Evolutionary conservation across 1,140 invertebrate species (phyloP).

Genomic region (Euschistus heros): DNA sequence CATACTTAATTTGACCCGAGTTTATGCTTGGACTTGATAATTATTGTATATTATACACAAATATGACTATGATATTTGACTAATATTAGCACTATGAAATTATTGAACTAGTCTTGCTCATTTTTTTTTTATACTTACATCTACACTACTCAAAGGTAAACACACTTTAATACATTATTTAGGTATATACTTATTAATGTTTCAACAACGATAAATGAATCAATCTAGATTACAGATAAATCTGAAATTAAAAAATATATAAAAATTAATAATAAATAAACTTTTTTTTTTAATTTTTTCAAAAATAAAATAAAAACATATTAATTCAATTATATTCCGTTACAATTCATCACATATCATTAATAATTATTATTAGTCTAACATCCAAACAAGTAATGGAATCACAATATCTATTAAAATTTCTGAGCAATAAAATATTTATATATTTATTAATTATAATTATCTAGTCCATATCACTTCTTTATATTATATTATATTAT

Average conservation of each 20-base stretch:
- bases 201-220: too few relatives aligned
- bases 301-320: neutral
- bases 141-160: constrained; percentile 3
- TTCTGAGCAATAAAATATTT: constrained; percentile 16
- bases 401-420: constrained; percentile 7
- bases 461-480: neutral
- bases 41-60: constrained; percentile 6
- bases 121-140: neutral
- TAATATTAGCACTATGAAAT: constrained; percentile 9
- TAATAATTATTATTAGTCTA: constrained; percentile 1
- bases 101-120: constrained; percentile 4
- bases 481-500: neutral
- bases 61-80: constrained; percentile 8
- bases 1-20: too few relatives aligned
- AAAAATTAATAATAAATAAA: too few relatives aligned
- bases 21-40: too few relatives aligned
- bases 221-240: too few relatives aligned
- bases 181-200: too few relatives aligned
- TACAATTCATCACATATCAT: constrained; percentile 1
- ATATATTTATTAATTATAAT: neutral
- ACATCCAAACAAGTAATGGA: neutral
- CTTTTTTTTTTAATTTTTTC: neutral
- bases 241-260: too few relatives aligned
- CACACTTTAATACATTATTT: constrained; percentile 4
- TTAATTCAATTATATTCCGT: constrained; percentile 1